These are phyloP conservation scores for Alauda arvensis DNA, from an alignment of 2,797 vertebrate genomes.

Conservation along the genomic window DNA sequence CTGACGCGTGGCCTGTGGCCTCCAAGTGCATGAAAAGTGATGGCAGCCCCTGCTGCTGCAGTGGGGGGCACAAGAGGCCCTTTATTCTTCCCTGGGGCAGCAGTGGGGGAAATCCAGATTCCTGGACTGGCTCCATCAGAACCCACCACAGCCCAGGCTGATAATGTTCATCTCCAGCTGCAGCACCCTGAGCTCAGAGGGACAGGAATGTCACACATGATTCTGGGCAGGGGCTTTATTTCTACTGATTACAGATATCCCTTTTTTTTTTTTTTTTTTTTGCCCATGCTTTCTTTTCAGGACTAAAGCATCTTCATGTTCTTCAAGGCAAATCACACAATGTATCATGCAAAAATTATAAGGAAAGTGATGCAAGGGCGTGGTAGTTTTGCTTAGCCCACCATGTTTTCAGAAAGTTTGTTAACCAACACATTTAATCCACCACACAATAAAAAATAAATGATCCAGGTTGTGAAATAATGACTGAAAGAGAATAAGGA, in stretches of 20 bases:
- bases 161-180: background rate
- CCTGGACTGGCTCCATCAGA: background rate
- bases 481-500: slow-evolving; percentile 22
- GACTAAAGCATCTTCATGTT: background rate
- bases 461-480: background rate
- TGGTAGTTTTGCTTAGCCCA: background rate
- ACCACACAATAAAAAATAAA: background rate
- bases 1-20: background rate
- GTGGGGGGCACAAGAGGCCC: background rate
- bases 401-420: slow-evolving; percentile 3
- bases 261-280: accelerated
- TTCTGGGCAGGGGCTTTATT: background rate
- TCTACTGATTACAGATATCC: background rate
- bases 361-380: background rate
- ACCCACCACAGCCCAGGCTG: background rate
- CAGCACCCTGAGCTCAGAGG: background rate
- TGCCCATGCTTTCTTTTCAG: background rate
- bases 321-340: background rate
- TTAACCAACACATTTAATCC: slow-evolving; percentile 11
- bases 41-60: background rate
- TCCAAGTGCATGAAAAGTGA: background rate
- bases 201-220: background rate
- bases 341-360: background rate
- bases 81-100: background rate
- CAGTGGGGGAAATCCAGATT: background rate